Percentiles rank a stretch among this genome's conserved stretches.
phyloP scores from a whole-genome alignment of 2,888 invertebrate genomes.

The Lycocerus yunnanus region DNA sequence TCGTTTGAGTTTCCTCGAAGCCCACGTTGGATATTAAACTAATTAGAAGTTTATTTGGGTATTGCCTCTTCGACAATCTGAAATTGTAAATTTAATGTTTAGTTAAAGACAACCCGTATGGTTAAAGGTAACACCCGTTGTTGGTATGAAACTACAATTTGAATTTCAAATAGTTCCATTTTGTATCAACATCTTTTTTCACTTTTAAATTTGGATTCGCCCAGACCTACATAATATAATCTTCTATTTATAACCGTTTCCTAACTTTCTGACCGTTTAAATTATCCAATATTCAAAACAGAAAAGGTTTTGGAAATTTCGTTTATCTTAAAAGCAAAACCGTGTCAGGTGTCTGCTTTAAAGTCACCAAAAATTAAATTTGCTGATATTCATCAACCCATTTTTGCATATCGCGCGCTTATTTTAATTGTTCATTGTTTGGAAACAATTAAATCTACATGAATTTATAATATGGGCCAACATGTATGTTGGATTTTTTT shows the following conservation, averaged over 20 bases:
- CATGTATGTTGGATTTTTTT: neutral
- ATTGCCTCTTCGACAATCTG: neutral
- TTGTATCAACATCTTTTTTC: neutral
- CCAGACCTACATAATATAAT: neutral
- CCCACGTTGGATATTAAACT: neutral
- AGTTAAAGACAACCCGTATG: no score
- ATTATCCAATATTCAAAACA: neutral
- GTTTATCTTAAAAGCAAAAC: neutral
- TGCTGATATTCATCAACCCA: neutral
- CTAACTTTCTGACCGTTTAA: neutral
- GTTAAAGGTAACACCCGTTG: neutral
- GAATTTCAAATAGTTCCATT: neutral
- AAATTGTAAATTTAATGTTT: neutral
- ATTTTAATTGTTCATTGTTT: neutral
- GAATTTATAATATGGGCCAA: neutral
- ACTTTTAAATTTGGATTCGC: neutral
- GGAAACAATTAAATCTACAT: neutral
- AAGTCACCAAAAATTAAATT: neutral
- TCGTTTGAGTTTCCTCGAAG: neutral
- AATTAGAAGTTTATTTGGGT: neutral
- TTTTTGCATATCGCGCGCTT: neutral
- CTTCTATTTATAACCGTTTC: neutral
- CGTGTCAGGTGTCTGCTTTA: neutral
- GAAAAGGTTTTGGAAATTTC: neutral
- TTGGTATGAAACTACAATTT: neutral